Evolutionary conservation across 2,113 vertebrate genomes (phyloP).

Genomic region (Lampris megalopsis): DNA sequence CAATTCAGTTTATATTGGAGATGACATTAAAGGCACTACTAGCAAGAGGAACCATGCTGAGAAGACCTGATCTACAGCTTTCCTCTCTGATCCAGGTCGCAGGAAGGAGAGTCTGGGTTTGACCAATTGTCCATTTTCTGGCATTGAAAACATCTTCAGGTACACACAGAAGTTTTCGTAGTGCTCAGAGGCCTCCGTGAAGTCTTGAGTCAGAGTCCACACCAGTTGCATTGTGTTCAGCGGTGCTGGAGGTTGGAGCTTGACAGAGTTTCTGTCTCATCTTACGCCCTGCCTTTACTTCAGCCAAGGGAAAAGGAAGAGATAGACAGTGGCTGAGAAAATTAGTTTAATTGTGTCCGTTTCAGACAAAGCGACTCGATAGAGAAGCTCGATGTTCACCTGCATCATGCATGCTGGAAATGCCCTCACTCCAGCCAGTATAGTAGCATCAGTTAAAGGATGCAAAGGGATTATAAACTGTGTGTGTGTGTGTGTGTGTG

Average conservation of each 20-base stretch:
- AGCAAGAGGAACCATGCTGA: neutral
- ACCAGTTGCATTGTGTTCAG: neutral
- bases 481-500: conserved; percentile 5
- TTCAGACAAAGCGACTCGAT: conserved; percentile 9
- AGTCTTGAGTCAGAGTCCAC: neutral
- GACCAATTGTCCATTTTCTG: neutral
- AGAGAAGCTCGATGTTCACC: conserved; percentile 15
- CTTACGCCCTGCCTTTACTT: neutral
- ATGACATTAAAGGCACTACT: neutral
- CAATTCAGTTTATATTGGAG: neutral
- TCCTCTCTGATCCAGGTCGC: neutral
- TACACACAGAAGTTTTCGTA: neutral
- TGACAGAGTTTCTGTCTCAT: neutral
- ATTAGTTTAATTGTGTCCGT: conserved; percentile 8
- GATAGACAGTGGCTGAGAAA: neutral
- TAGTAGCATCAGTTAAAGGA: neutral
- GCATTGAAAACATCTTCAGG: conserved; percentile 9
- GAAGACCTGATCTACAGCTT: neutral
- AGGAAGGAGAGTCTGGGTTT: neutral
- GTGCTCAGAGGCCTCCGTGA: neutral
- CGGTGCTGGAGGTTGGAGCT: neutral
- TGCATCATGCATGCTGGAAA: neutral
- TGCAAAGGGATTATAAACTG: conserved; percentile 2
- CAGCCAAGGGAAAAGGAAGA: neutral
- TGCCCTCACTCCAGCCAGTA: neutral